Percentiles rank a stretch among this genome's conserved stretches.
These are phyloP conservation scores for Vollenhovia emeryi DNA, from an alignment of 1,140 invertebrate species.

Conservation along the genomic window DNA sequence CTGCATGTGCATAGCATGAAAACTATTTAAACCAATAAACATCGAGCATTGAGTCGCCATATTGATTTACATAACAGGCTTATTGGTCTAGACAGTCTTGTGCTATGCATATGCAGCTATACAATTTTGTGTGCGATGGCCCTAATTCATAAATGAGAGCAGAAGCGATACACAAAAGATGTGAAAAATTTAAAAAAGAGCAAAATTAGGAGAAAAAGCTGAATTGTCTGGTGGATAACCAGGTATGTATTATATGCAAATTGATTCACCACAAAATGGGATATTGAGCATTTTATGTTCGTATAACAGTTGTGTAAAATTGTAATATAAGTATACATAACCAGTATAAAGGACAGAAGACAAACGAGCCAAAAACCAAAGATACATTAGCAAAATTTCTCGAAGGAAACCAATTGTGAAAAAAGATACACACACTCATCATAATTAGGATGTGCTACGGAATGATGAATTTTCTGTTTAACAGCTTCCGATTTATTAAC, in stretches of 20 bases:
- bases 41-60: no score
- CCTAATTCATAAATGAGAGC: conserved; percentile 20
- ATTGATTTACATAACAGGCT: no score
- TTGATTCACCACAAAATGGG: conserved; percentile 1
- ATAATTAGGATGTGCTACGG: conserved; percentile 67
- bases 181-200: conserved; percentile 46
- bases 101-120: no score
- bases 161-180: conserved; percentile 22
- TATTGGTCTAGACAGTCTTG: no score
- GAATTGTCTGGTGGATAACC: conserved; percentile 51
- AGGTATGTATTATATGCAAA: background rate
- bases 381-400: conserved; percentile 59
- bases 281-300: conserved; percentile 15
- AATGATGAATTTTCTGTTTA: conserved; percentile 56
- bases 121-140: no score
- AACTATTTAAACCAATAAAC: no score
- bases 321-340: conserved; percentile 50
- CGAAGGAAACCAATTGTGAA: conserved; percentile 50
- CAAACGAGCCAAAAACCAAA: conserved; percentile 67
- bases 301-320: conserved; percentile 22
- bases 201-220: conserved; percentile 63
- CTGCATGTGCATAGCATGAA: no score
- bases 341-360: conserved; percentile 59
- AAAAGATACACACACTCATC: conserved; percentile 61
- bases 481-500: conserved; percentile 47